Evolutionary conservation across 2,888 invertebrate species (phyloP).

Genomic region (Eustalomyia histrio): DNA sequence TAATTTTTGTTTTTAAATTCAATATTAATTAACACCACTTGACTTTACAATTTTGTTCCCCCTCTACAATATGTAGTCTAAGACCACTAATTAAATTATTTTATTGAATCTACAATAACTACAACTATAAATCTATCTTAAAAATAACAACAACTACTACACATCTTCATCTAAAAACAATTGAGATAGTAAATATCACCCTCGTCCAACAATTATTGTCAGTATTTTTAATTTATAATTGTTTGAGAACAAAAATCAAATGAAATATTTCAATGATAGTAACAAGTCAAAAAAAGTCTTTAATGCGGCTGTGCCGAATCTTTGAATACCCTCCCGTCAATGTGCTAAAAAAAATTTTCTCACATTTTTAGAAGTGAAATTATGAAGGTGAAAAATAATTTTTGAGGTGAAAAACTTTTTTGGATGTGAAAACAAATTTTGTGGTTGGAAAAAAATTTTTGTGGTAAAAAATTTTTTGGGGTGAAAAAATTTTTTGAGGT

Average conservation of each 20-base stretch:
- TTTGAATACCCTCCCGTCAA: too few relatives aligned
- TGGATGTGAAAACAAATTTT: too few relatives aligned
- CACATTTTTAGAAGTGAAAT: too few relatives aligned
- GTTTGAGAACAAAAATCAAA: constrained; percentile 44
- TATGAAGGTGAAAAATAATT: too few relatives aligned
- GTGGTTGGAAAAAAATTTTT: too few relatives aligned
- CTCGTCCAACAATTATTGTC: constrained; percentile 55
- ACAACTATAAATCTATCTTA: constrained; percentile 18
- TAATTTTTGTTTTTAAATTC: constrained; percentile 49
- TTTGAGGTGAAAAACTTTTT: too few relatives aligned
- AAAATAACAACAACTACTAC: background rate
- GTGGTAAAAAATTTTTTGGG: too few relatives aligned
- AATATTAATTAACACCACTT: constrained; percentile 76
- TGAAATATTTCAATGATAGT: background rate
- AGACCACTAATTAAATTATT: constrained; percentile 64
- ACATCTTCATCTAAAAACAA: constrained; percentile 26
- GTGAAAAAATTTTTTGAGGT: too few relatives aligned
- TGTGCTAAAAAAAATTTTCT: too few relatives aligned
- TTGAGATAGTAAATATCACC: constrained; percentile 60
- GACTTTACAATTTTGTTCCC: constrained; percentile 70
- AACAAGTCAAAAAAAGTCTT: background rate
- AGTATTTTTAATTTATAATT: constrained; percentile 51
- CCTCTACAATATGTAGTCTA: constrained; percentile 40
- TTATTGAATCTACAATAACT: constrained; percentile 38
- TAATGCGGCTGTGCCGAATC: too few relatives aligned